Evolutionary conservation across 2,797 vertebrate species (phyloP).

Genomic region (Vireo griseus): DNA sequence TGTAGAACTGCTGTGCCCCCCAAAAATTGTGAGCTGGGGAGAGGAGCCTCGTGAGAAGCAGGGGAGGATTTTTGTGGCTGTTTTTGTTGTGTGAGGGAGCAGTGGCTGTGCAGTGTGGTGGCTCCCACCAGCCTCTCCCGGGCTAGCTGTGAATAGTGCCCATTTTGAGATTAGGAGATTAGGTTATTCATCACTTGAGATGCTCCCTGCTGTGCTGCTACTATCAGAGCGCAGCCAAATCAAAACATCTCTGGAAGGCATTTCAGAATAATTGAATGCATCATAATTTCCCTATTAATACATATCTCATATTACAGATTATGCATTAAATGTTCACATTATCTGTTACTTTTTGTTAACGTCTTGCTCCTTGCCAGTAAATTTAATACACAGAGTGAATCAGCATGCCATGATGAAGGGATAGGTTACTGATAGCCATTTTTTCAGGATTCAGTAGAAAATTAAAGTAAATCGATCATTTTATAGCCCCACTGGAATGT

Average conservation of each 20-base stretch:
- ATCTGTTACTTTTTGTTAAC: slow-evolving; percentile 89
- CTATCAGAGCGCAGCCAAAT: slow-evolving; percentile 88
- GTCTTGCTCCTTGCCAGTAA: slow-evolving; percentile 84
- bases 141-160: slow-evolving; percentile 81
- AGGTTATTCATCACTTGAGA: slow-evolving; percentile 94
- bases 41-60: not conserved
- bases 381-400: slow-evolving; percentile 87
- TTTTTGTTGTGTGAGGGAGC: slow-evolving; percentile 22
- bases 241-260: slow-evolving; percentile 97
- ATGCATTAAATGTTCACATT: slow-evolving; percentile 90
- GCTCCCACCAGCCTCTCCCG: slow-evolving; percentile 71
- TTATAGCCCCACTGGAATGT: slow-evolving; percentile 81
- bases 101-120: slow-evolving; percentile 45
- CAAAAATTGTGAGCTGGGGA: not conserved
- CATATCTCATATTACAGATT: slow-evolving; percentile 94
- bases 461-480: slow-evolving; percentile 91
- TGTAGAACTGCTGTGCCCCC: not conserved
- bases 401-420: slow-evolving; percentile 81
- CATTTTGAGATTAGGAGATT: slow-evolving; percentile 98
- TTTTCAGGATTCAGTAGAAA: slow-evolving; percentile 85
- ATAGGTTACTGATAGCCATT: slow-evolving; percentile 81
- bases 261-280: slow-evolving; percentile 95
- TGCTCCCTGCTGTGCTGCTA: slow-evolving; percentile 84
- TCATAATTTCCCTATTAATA: slow-evolving; percentile 98
- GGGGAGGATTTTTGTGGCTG: not conserved